Evolutionary conservation across 2,888 invertebrate species (phyloP).

Genomic region (Trichacis sp.): DNA sequence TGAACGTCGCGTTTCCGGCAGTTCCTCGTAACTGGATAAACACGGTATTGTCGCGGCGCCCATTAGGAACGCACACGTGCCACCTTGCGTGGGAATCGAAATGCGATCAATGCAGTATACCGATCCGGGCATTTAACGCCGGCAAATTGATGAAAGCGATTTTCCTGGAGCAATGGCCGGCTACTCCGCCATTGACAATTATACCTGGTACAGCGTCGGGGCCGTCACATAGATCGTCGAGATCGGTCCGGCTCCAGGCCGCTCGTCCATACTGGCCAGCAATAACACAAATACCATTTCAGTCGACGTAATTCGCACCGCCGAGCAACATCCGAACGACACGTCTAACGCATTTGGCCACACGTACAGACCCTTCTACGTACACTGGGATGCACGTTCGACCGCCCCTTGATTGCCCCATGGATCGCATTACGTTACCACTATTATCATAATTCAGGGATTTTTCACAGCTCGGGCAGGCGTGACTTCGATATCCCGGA

Average conservation of each 20-base stretch:
- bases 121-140: conserved; percentile 59
- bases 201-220: conserved; percentile 59
- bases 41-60: conserved; percentile 19
- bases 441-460: conserved; percentile 69
- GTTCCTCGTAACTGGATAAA: neutral
- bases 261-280: conserved; percentile 46
- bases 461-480: conserved; percentile 60
- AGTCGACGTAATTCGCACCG: conserved; percentile 61
- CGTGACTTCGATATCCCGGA: conserved; percentile 39
- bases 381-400: conserved; percentile 7
- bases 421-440: conserved; percentile 68
- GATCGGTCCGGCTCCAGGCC: conserved; percentile 53
- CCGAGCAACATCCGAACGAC: conserved; percentile 28
- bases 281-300: conserved; percentile 64
- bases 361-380: conserved; percentile 23
- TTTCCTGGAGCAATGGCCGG: conserved; percentile 59
- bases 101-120: conserved; percentile 31
- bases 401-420: conserved; percentile 65
- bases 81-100: conserved; percentile 31
- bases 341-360: conserved; percentile 27
- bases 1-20: too few relatives aligned
- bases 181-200: conserved; percentile 63
- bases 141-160: conserved; percentile 67
- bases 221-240: conserved; percentile 63
- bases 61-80: conserved; percentile 29